Conservation (phyloP, 2,113 vertebrate genomes). For the Nettapus auritus region DNA sequence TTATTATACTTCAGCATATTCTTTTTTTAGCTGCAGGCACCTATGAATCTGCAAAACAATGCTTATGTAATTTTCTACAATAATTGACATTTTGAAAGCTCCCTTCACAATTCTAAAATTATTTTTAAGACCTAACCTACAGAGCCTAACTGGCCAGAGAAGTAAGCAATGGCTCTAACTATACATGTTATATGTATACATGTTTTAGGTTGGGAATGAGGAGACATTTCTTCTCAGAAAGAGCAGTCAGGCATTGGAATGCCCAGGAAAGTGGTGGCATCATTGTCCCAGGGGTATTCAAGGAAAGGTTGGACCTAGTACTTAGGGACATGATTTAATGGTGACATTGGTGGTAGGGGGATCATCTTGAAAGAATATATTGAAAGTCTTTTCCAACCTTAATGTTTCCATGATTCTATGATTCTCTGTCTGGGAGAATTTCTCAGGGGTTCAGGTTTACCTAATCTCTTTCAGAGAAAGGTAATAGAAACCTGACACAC, state of each 20-base stretch:
- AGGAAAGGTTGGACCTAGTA: too few relatives aligned
- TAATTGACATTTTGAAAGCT: not conserved
- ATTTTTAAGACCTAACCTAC: not conserved
- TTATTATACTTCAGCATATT: not conserved
- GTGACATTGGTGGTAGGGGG: too few relatives aligned
- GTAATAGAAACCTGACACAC: not conserved
- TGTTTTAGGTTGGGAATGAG: too few relatives aligned
- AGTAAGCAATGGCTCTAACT: not conserved
- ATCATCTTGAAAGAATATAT: too few relatives aligned
- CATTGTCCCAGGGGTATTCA: too few relatives aligned
- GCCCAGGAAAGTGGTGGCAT: too few relatives aligned
- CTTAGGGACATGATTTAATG: too few relatives aligned
- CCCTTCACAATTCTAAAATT: not conserved
- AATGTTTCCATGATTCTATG: too few relatives aligned
- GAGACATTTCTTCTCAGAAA: too few relatives aligned
- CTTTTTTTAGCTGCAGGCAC: not conserved
- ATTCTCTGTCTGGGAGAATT: not conserved
- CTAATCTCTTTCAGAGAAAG: not conserved
- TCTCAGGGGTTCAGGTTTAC: not conserved
- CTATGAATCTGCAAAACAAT: not conserved
- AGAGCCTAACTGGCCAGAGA: not conserved
- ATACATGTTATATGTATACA: not conserved
- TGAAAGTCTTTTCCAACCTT: too few relatives aligned
- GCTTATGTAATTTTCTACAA: not conserved
- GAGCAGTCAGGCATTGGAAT: too few relatives aligned